phyloP scores from a whole-genome alignment of 2,113 vertebrate genomes.

The Galbula dea region DNA sequence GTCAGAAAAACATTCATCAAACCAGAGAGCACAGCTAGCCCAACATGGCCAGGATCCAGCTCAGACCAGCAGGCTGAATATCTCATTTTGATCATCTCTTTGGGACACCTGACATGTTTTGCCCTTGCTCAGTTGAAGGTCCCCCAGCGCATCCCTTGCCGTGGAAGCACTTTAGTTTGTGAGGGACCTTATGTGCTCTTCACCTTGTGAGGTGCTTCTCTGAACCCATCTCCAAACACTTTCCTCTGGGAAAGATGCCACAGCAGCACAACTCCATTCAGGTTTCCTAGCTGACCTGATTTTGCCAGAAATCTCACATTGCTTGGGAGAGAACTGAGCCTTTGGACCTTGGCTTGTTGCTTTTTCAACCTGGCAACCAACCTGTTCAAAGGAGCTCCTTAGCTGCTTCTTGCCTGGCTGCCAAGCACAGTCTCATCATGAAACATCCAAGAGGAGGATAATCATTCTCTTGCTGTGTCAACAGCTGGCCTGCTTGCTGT shows the following conservation, averaged over 20 bases:
- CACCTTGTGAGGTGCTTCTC: neutral
- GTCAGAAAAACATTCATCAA: neutral
- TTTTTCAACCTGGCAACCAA: neutral
- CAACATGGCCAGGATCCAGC: neutral
- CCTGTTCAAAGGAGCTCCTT: neutral
- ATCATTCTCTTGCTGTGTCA: conserved; percentile 54
- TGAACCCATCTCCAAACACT: neutral
- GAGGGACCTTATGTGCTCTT: neutral
- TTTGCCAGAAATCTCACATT: neutral
- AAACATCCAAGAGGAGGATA: conserved; percentile 37
- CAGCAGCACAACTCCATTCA: neutral
- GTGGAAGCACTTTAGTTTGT: neutral
- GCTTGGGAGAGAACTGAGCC: fast-evolving
- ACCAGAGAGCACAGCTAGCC: neutral
- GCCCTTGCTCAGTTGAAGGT: neutral
- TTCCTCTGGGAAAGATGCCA: neutral
- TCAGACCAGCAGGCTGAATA: neutral
- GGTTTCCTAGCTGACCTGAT: neutral
- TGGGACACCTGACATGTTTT: neutral
- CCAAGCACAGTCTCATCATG: conserved; percentile 24
- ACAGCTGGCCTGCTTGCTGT: neutral
- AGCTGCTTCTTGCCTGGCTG: conserved; percentile 1
- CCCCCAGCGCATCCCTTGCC: neutral
- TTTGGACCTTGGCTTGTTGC: neutral
- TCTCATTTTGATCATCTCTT: neutral